phyloP scores from a whole-genome alignment of 1,140 invertebrate species.

The Asbolus verrucosus region DNA sequence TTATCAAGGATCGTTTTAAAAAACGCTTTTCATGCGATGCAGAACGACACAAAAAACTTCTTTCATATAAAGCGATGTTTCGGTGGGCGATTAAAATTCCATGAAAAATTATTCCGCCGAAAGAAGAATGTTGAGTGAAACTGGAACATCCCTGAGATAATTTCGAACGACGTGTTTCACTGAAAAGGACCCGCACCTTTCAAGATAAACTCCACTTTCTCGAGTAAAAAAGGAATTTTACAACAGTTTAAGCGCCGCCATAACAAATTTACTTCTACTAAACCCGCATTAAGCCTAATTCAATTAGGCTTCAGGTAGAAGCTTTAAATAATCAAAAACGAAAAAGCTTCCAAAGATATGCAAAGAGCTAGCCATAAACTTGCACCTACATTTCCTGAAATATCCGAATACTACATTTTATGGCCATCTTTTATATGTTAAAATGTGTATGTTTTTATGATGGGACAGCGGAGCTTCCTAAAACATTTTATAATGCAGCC shows the following conservation, averaged over 20 bases:
- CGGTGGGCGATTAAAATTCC: conserved; percentile 20
- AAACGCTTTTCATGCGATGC: neutral
- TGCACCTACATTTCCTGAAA: neutral
- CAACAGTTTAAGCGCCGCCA: neutral
- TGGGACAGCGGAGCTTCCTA: neutral
- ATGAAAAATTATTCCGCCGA: conserved; percentile 23
- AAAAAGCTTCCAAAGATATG: too few relatives aligned
- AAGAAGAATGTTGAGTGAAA: conserved; percentile 14
- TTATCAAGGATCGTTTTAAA: neutral
- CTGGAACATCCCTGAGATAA: conserved; percentile 6
- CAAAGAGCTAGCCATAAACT: too few relatives aligned
- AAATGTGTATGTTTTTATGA: neutral
- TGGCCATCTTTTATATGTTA: neutral
- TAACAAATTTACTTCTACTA: neutral
- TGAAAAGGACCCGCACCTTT: conserved; percentile 6
- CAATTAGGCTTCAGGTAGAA: neutral
- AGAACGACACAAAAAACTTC: neutral
- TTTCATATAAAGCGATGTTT: neutral
- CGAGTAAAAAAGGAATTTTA: conserved; percentile 6
- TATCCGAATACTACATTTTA: conserved; percentile 2
- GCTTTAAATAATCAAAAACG: neutral
- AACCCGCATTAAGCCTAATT: conserved; percentile 6
- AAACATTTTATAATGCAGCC: neutral
- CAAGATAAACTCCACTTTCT: neutral
- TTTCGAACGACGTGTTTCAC: conserved; percentile 9